A percentile compares a stretch with the other conserved stretches of the same genome.
phyloP scores from a whole-genome alignment of 2,797 vertebrate species.

The Loris lydekkerianus region DNA sequence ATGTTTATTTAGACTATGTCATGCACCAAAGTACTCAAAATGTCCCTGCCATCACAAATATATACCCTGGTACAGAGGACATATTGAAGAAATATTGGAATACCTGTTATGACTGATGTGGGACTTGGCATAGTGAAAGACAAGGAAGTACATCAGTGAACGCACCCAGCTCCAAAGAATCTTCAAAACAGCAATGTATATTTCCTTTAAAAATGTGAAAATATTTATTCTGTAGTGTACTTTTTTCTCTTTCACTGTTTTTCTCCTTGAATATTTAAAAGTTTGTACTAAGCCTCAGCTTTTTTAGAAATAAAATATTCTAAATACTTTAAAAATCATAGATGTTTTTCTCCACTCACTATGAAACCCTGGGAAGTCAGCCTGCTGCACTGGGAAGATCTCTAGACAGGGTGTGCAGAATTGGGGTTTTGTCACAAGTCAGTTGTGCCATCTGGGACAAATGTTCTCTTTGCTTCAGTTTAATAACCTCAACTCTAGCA shows the following conservation, averaged over 20 bases:
- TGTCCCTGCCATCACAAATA: background rate
- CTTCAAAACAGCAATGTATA: constrained; percentile 46
- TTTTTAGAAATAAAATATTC: background rate
- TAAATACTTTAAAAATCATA: background rate
- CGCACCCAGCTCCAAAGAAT: background rate
- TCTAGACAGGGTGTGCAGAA: background rate
- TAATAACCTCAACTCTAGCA: background rate
- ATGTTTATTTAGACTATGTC: background rate
- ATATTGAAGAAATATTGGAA: background rate
- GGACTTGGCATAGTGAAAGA: background rate
- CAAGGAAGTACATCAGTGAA: background rate
- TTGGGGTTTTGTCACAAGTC: background rate
- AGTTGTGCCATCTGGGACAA: background rate
- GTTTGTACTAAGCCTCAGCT: background rate
- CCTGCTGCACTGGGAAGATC: background rate
- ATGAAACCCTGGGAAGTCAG: background rate
- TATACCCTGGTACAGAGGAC: background rate
- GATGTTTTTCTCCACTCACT: background rate
- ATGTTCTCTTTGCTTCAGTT: background rate
- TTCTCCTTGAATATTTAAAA: background rate
- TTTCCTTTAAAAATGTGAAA: constrained; percentile 19
- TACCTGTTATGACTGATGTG: background rate
- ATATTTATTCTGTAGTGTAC: background rate
- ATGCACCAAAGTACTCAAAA: background rate
- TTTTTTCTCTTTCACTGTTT: background rate